Base-by-base conservation (phyloP, 2,113 vertebrate genomes). In the Colossoma macropomum region DNA sequence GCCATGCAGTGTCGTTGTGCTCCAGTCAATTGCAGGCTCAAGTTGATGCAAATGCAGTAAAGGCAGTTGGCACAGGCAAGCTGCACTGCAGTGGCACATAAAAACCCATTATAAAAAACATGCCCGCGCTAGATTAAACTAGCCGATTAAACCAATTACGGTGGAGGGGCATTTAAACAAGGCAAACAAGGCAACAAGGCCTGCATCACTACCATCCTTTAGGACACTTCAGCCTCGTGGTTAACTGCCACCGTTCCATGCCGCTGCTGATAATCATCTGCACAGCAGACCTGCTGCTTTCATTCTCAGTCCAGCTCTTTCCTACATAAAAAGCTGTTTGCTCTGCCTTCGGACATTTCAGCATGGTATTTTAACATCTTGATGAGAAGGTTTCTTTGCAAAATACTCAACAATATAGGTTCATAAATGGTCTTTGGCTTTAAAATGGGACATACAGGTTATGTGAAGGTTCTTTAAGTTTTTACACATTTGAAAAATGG, bases 61-160 rank as follows among this genome's bases (percentile, higher is more conserved):
- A 81, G 59, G 85, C 74, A 50, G 79, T 84, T 89, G 80, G 87
- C 79, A 81, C 21, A 50, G 48, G 59, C 73, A 63, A 84, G 71
- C 69, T 68, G 72, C 80, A 87, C 85, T 83, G 79, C 66, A 85
- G 87, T 88, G 76, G 59, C 69, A 88, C 81, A 89, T 84, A 82
- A 90, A 88, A 88, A 72, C 59, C 87, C 77, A 84, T 78, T 87
- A 83, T 62, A 69, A 87, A 89, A 81, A 89, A 83, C 74, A 90
- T 56, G 83, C 41, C 81, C 77, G 77, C 71, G 80, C 76, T 66
- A 30, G 52, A 86, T 80, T 84, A 89, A 87, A 87, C 75, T 84
- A 65, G 75, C 84, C 84, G 76, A 90, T 89, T 85, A 89, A 72
- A 88, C 70, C 52, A 85, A 87, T 91, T 89, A 60, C 16, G 0